Evolutionary conservation across 2,888 invertebrate genomes (phyloP), one percentile per base, ranked within the genome.

Genomic region (Tetanocera ferruginea): DNA sequence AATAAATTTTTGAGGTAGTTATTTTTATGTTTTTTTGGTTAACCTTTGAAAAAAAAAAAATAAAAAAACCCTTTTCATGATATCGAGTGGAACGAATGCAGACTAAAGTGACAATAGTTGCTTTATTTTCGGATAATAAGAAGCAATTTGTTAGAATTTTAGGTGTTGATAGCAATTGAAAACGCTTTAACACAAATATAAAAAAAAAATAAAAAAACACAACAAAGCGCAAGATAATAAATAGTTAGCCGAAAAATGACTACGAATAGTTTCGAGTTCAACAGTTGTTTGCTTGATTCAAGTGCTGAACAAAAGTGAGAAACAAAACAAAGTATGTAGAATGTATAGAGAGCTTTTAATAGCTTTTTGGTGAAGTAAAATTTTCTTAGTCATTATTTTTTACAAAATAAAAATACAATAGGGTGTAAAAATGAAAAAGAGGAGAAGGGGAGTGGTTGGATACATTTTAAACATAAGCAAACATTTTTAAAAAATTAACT

Each of bases 1-100:
- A 86, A 87, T 88, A 87, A 87, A 87, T 87, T 87, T 84, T 79
- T 77, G 17, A 28, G 17, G 25, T 25, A 25, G 62, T 37, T 23
- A 69, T 49, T 34, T n/a, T 70, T 69, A 19, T 34, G 3, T 62
- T 52, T 71, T n/a, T 69, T 73, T 62, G 72, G 43, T 43, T 14
- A 43, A 43, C 1, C 43, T 43, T 43, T 43, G 43, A 5, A 31
- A 31, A 31, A 43, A 6, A 69, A 67, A 82, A 81, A 5, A 31
- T 4, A 31, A 43, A 6, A 69, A 67, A 82, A 81, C 80, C 78
- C 79, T 80, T 81, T 81, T 80, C 78, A 79, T 84, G 83, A 78
- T 77, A 34, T 70, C 66, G 71, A 77, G 74, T 64, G 62, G 76
- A 79, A 76, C 6, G 37, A 81, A 72, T 70, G 25, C 77, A 70